Evolutionary conservation across 2,888 invertebrate genomes (phyloP).

Genomic region (Odontocolon sp.): DNA sequence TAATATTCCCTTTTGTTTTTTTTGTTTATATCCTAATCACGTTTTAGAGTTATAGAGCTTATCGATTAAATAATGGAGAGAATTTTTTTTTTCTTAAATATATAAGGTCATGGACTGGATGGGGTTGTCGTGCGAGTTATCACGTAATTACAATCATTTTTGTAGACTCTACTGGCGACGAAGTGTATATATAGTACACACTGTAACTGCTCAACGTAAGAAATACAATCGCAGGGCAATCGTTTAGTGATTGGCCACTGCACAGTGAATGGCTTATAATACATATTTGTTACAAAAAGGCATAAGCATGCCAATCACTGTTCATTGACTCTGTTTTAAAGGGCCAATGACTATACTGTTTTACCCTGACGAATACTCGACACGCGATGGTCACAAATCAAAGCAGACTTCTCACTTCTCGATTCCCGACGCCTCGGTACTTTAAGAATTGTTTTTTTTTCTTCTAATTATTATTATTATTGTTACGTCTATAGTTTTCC

Average conservation of each 20-base stretch:
- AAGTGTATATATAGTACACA: neutral
- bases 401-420: neutral
- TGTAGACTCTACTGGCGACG: neutral
- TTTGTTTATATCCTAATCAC: too few species aligned
- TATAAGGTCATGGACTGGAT: neutral
- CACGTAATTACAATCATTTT: constrained; percentile 4
- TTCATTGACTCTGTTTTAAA: too few species aligned
- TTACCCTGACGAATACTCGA: neutral
- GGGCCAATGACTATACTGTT: too few species aligned
- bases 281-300: too few species aligned
- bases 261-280: too few species aligned
- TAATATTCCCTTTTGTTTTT: too few species aligned
- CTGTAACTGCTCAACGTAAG: too few species aligned
- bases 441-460: neutral
- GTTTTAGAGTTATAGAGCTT: too few species aligned
- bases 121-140: constrained; percentile 2
- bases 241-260: too few species aligned
- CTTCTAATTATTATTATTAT: neutral
- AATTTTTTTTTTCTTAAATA: neutral
- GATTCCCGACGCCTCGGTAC: neutral
- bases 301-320: too few species aligned
- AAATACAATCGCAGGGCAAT: too few species aligned
- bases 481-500: neutral
- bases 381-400: constrained; percentile 13
- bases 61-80: neutral